phyloP scores from a whole-genome alignment of 2,888 invertebrate species.

The Aethes cnicana region DNA sequence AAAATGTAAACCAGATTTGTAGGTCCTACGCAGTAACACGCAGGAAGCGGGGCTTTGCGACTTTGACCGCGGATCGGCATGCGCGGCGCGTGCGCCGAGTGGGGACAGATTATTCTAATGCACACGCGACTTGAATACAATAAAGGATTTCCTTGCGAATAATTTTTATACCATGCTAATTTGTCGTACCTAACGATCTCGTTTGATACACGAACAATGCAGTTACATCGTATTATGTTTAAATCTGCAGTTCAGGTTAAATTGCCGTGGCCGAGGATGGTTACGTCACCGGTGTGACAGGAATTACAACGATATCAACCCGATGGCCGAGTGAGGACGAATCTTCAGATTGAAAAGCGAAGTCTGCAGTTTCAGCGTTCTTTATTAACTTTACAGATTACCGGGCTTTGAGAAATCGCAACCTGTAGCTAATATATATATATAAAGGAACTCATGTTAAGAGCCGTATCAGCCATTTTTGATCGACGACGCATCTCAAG shows the following conservation, averaged over 20 bases:
- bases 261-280: constrained; percentile 1
- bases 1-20: not conserved
- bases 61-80: not conserved
- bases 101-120: constrained; percentile 20
- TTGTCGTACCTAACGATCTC: constrained; percentile 14
- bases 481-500: no score
- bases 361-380: no score
- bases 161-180: constrained; percentile 15
- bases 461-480: no score
- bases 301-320: no score
- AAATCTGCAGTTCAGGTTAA: not conserved
- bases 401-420: no score
- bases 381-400: no score
- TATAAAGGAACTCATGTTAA: no score
- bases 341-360: no score
- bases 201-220: not conserved
- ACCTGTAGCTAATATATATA: no score
- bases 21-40: not conserved
- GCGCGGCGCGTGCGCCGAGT: not conserved
- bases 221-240: not conserved
- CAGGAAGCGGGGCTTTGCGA: not conserved
- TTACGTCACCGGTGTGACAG: not conserved
- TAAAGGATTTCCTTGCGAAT: constrained; percentile 18
- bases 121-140: constrained; percentile 14
- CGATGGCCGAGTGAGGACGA: no score